Evolutionary conservation across 2,888 invertebrate genomes (phyloP), one percentile per base, ranked within the genome.

Genomic region (Latrodectus hesperus): DNA sequence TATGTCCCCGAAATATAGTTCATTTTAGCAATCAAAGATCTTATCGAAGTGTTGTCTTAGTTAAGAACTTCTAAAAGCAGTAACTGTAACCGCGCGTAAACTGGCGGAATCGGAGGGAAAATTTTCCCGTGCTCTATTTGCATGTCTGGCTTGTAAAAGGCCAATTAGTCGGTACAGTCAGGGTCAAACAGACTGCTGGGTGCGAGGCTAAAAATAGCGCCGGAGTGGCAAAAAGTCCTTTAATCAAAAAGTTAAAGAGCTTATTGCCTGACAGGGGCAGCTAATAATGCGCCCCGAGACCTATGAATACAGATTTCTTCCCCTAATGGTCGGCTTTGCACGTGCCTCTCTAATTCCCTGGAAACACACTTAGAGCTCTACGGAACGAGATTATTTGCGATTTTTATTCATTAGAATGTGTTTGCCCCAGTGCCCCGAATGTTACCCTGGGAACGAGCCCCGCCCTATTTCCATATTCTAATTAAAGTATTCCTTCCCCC

Each of bases 371-470:
- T 72, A 67, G 78, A 60, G n/a, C 60, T 60, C 60, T 26, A 55
- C n/a, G 60, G 65, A 84, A 70, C 64, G 76, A 68, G 77, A 84
- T 84, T 84, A 84, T 68, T 72, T 67, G 65, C 70, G 75, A 75
- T 75, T 78, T 78, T 84, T 84, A 73, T 84, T 77, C 84, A 72
- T 71, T 52, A 52, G 78, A 78, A 84, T 84, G 67, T 84, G 84
- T 87, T 86, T 74, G 79, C 75, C 75, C 49, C 38, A 70, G 67
- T 70, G 79, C 38, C 68, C 64, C 38, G 38, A 64, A 53, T 77
- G 86, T 87, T 77, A 72, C 86, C 86, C 60, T 76, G 81, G 86
- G 86, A 77, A 87, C 86, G 76, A 72, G 60, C 86, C 81, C 80
- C 86, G 76, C 86, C 86, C 86, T 72, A 38, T 38, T 76, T 2